phyloP scores from a whole-genome alignment of 2,797 vertebrate genomes.

The Rallus crepitans region DNA sequence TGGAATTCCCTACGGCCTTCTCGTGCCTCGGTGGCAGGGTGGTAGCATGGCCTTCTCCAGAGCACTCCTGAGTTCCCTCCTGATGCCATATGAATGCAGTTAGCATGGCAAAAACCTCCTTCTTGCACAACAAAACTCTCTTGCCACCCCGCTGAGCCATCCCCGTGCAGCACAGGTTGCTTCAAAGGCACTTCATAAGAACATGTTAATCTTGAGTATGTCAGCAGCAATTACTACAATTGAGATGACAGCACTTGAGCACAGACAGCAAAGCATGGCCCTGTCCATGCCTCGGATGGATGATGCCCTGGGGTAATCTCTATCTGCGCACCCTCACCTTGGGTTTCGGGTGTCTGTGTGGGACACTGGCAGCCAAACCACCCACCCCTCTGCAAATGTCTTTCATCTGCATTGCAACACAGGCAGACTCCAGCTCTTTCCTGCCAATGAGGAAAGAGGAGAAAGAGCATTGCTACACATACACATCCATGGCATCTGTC shows the following conservation, averaged over 20 bases:
- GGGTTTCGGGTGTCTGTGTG: fast-evolving
- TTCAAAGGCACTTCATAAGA: neutral
- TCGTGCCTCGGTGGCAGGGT: neutral
- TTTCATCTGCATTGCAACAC: too few species aligned
- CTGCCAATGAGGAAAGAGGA: neutral
- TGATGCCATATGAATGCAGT: too few species aligned
- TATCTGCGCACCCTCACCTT: fast-evolving
- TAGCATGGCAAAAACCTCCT: neutral
- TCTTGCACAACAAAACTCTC: neutral
- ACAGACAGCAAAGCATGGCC: neutral
- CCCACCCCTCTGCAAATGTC: too few species aligned
- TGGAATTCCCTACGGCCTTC: too few species aligned
- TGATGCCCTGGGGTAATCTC: neutral
- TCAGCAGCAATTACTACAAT: neutral
- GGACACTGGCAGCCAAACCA: neutral
- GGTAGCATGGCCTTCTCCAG: neutral
- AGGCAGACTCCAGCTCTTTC: neutral
- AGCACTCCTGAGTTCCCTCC: neutral
- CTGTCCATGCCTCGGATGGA: fast-evolving
- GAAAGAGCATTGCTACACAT: neutral
- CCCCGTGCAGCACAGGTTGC: neutral
- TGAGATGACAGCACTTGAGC: neutral
- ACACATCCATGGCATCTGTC: neutral
- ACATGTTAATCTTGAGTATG: fast-evolving
- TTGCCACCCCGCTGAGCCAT: neutral